These are phyloP conservation scores for Marcusenius ussheri DNA, from an alignment of 2,113 vertebrate species.

Conservation along the genomic window DNA sequence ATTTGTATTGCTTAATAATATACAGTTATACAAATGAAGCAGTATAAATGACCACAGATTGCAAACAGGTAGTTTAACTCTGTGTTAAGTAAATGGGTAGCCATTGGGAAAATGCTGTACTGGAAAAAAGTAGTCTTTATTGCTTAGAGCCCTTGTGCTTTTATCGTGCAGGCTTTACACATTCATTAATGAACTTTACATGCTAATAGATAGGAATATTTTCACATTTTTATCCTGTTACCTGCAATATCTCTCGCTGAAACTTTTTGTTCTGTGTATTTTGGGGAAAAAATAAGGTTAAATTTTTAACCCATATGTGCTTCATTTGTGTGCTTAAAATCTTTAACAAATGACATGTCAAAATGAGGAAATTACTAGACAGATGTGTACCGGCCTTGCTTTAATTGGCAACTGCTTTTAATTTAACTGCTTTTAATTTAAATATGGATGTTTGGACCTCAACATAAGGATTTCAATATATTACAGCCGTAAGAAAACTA, in stretches of 20 bases:
- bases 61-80: neutral
- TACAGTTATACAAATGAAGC: neutral
- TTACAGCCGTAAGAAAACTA: neutral
- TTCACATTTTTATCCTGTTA: neutral
- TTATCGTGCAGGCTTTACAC: neutral
- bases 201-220: neutral
- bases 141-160: neutral
- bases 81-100: neutral
- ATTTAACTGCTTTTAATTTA: neutral
- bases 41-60: neutral
- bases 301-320: neutral
- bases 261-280: neutral
- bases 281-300: neutral
- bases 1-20: neutral
- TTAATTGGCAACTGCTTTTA: neutral
- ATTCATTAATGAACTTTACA: neutral
- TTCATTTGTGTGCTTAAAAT: neutral
- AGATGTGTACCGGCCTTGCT: neutral
- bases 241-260: neutral
- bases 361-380: neutral
- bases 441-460: neutral
- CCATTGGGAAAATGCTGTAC: neutral
- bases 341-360: neutral
- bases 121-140: neutral
- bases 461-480: neutral